A percentile compares a stretch with the other conserved stretches of the same genome.
Evolutionary conservation across 1,140 invertebrate species (phyloP).

Genomic region (Lordiphosa clarofinis): DNA sequence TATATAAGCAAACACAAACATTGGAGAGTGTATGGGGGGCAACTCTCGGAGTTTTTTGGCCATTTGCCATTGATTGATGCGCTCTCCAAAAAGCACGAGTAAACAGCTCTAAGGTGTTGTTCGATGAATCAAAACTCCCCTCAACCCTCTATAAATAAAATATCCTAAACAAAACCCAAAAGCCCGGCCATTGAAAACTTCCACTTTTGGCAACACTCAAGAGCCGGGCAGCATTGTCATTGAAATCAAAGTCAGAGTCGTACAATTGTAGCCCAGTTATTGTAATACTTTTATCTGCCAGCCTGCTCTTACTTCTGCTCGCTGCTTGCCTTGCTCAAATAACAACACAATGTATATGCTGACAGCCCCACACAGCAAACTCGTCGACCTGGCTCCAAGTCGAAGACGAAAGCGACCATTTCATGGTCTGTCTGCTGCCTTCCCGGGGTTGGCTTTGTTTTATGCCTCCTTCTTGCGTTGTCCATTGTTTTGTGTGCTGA

Average conservation of each 20-base stretch:
- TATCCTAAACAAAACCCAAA: not conserved
- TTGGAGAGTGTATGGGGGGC: not conserved
- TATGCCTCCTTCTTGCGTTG: conserved; percentile 21
- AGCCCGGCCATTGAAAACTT: conserved; percentile 56
- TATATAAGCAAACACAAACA: conserved; percentile 24
- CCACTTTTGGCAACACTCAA: conserved; percentile 42
- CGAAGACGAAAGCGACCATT: conserved; percentile 22
- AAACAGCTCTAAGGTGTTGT: conserved; percentile 27
- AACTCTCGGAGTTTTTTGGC: conserved; percentile 3
- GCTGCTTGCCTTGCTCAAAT: not conserved
- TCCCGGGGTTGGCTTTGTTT: conserved; percentile 25
- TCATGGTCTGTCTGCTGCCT: conserved; percentile 30
- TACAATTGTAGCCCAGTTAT: conserved; percentile 45
- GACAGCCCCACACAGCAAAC: conserved; percentile 24
- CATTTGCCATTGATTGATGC: conserved; percentile 53
- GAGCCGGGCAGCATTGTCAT: conserved; percentile 4
- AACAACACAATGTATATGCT: conserved; percentile 33
- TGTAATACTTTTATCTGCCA: conserved; percentile 24
- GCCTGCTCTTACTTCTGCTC: not conserved
- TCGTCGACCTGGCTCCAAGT: conserved; percentile 13
- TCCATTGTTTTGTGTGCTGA: conserved; percentile 19
- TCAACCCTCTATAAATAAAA: not conserved
- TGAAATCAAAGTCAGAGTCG: conserved; percentile 19
- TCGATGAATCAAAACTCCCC: not conserved
- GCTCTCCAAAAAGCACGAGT: conserved; percentile 25